phyloP scores from a whole-genome alignment of 2,888 invertebrate species.

The Cyaniris semiargus region DNA sequence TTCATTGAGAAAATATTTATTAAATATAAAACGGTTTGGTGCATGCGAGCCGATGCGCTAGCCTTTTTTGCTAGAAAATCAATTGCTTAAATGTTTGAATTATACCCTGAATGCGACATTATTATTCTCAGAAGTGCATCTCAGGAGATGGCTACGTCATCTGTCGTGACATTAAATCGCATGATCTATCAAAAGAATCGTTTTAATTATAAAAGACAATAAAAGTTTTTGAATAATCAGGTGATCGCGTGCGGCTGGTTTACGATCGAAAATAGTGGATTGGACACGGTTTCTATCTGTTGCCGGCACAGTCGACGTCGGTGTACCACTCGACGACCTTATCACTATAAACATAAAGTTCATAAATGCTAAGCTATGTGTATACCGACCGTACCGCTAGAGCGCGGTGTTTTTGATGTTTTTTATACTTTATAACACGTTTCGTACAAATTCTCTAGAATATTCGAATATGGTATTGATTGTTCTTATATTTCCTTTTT shows the following conservation, averaged over 20 bases:
- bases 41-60: background rate
- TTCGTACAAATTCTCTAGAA: slow-evolving; percentile 29
- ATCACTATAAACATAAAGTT: background rate
- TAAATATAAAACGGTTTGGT: background rate
- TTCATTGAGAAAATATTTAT: background rate
- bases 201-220: slow-evolving; percentile 53
- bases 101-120: slow-evolving; percentile 2
- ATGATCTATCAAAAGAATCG: slow-evolving; percentile 37
- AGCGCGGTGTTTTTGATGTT: slow-evolving; percentile 46
- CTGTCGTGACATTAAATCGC: slow-evolving; percentile 33
- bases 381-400: slow-evolving; percentile 42
- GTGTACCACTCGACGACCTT: slow-evolving; percentile 25
- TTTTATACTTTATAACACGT: slow-evolving; percentile 33
- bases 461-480: slow-evolving; percentile 29
- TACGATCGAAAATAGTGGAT: slow-evolving; percentile 53
- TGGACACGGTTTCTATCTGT: slow-evolving; percentile 47
- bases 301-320: background rate
- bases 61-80: background rate
- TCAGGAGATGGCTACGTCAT: slow-evolving; percentile 13
- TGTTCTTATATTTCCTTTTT: slow-evolving; percentile 29
- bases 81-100: background rate
- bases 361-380: background rate
- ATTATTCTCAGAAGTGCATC: slow-evolving; percentile 17
- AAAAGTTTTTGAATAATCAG: slow-evolving; percentile 48
- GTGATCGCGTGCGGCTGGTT: slow-evolving; percentile 50